A percentile compares a stretch with the other conserved stretches of the same genome.
phyloP scores from a whole-genome alignment of 2,113 vertebrate species.

The Sprattus sprattus region DNA sequence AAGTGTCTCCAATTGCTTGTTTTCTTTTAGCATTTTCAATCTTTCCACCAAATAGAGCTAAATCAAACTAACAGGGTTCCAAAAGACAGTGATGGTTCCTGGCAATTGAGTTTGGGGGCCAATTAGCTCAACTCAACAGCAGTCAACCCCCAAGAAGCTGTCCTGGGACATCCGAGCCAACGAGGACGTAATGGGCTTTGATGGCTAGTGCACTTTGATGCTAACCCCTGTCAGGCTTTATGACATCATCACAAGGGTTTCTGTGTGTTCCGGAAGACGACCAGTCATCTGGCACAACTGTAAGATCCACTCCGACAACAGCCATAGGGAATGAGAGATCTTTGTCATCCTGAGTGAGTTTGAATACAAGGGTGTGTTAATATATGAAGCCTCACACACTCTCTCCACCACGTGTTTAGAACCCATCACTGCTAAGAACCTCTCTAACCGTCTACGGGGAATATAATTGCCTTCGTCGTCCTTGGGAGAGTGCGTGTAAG shows the following conservation, averaged over 20 bases:
- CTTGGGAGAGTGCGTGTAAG: not conserved
- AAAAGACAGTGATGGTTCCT: not conserved
- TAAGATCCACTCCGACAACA: not conserved
- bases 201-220: conserved; percentile 60
- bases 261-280: not conserved
- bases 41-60: not conserved
- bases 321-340: not conserved
- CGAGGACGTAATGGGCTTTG: conserved; percentile 57
- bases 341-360: conserved; percentile 1
- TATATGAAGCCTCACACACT: not conserved
- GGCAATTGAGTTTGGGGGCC: conserved; percentile 50
- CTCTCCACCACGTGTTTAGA: not conserved
- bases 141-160: conserved; percentile 54
- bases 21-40: not conserved
- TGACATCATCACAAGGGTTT: conserved; percentile 27
- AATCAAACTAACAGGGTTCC: not conserved
- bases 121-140: conserved; percentile 63
- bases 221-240: conserved; percentile 56
- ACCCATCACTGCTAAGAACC: not conserved
- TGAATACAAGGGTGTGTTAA: not conserved
- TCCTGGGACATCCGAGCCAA: conserved; percentile 49
- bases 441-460: not conserved
- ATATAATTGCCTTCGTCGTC: not conserved
- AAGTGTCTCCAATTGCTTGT: not conserved
- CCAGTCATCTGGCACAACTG: not conserved